A percentile compares a stretch with the other conserved stretches of the same genome.
phyloP scores from a whole-genome alignment of 1,140 invertebrate species.

The Heliconius hermathena region DNA sequence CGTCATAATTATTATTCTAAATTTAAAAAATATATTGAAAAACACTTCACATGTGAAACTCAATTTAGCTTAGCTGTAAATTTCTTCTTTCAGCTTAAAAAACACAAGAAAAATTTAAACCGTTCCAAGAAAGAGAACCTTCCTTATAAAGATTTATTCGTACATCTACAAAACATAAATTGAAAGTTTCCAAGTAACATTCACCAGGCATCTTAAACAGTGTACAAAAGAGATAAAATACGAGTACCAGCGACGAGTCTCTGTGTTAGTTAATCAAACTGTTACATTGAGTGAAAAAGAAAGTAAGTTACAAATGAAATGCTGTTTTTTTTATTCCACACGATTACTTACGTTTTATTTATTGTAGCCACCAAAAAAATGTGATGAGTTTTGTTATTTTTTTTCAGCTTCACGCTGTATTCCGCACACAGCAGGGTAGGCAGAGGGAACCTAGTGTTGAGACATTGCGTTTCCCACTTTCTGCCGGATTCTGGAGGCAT shows the following conservation, averaged over 20 bases:
- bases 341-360: neutral
- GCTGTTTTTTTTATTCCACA: neutral
- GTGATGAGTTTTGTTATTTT: neutral
- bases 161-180: neutral
- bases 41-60: neutral
- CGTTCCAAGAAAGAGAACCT: neutral
- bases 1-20: too few species aligned
- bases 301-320: neutral
- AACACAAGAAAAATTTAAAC: neutral
- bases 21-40: neutral
- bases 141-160: neutral
- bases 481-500: too few species aligned
- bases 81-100: neutral
- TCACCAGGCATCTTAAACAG: neutral
- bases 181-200: neutral
- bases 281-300: neutral
- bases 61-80: too few species aligned
- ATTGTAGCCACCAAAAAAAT: neutral
- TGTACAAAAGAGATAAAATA: neutral
- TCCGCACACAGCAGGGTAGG: too few species aligned
- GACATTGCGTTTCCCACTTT: too few species aligned
- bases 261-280: slow-evolving; percentile 11
- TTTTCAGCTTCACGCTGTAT: too few species aligned
- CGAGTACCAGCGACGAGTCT: neutral
- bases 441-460: too few species aligned